Conservation (phyloP, 1,140 invertebrate genomes). For the Scaptomyza montana region DNA sequence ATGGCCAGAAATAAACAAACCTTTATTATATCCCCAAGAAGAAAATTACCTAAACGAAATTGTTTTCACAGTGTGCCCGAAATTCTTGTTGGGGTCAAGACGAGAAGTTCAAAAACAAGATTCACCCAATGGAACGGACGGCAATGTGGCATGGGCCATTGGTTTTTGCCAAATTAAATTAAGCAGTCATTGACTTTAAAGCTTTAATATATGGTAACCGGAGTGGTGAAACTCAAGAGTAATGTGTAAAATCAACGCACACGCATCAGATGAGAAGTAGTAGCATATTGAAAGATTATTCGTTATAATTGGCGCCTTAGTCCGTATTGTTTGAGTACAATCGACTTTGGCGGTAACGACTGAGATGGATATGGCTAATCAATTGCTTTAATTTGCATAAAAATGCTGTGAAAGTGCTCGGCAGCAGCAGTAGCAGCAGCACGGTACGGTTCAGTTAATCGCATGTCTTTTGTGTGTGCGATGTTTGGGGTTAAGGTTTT, state of each 20-base stretch:
- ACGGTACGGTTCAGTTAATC: constrained; percentile 72
- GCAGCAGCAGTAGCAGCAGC: constrained; percentile 5
- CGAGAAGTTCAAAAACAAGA: constrained; percentile 43
- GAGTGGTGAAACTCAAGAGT: constrained; percentile 9
- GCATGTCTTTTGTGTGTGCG: constrained; percentile 4
- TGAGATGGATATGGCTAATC: constrained; percentile 52
- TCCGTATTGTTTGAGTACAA: constrained; percentile 24
- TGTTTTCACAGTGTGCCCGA: constrained; percentile 63
- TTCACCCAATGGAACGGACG: constrained; percentile 37
- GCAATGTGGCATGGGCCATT: constrained; percentile 62
- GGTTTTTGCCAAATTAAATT: constrained; percentile 78
- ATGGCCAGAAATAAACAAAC: constrained; percentile 45
- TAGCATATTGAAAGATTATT: constrained; percentile 20
- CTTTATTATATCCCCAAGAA: constrained; percentile 2
- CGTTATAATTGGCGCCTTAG: constrained; percentile 32
- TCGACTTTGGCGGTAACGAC: background rate
- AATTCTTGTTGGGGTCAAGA: constrained; percentile 46
- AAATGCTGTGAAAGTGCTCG: constrained; percentile 70
- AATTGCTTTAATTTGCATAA: constrained; percentile 77
- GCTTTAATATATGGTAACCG: constrained; percentile 4
- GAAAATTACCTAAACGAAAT: constrained; percentile 62
- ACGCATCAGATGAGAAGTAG: background rate
- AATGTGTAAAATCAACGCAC: constrained; percentile 13
- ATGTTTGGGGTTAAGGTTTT: constrained; percentile 76
- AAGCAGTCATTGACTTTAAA: constrained; percentile 77